These are phyloP conservation scores for Clitarchus hookeri DNA, from an alignment of 2,888 invertebrate genomes.

Conservation along the genomic window DNA sequence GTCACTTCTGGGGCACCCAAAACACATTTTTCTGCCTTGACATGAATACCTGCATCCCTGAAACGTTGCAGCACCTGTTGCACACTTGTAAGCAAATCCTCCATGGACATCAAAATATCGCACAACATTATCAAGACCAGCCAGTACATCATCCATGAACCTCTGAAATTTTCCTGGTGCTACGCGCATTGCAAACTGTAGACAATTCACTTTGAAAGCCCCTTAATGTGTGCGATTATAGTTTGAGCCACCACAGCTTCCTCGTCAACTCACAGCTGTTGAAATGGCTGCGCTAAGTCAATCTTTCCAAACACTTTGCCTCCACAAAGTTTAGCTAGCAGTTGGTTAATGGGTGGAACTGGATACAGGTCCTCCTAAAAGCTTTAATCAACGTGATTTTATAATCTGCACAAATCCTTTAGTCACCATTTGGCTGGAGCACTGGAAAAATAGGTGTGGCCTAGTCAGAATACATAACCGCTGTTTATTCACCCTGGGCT, in stretches of 20 bases:
- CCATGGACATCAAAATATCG: not conserved
- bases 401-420: too few relatives aligned
- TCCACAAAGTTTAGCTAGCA: too few relatives aligned
- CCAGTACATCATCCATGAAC: not conserved
- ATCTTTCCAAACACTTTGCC: too few relatives aligned
- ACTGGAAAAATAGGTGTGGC: too few relatives aligned
- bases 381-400: too few relatives aligned
- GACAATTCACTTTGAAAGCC: not conserved
- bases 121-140: not conserved
- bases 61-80: not conserved
- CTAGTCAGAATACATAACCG: too few relatives aligned
- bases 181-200: not conserved
- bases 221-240: not conserved
- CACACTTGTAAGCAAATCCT: not conserved
- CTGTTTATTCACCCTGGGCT: too few relatives aligned
- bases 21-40: not conserved
- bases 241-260: not conserved
- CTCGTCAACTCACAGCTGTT: not conserved
- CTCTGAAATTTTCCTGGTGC: not conserved
- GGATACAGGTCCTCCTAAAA: too few relatives aligned
- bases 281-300: not conserved
- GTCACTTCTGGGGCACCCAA: not conserved
- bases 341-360: too few relatives aligned
- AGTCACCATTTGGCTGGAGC: too few relatives aligned
- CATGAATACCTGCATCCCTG: not conserved